phyloP scores from a whole-genome alignment of 2,797 vertebrate genomes.

The Phataginus tetradactyla region DNA sequence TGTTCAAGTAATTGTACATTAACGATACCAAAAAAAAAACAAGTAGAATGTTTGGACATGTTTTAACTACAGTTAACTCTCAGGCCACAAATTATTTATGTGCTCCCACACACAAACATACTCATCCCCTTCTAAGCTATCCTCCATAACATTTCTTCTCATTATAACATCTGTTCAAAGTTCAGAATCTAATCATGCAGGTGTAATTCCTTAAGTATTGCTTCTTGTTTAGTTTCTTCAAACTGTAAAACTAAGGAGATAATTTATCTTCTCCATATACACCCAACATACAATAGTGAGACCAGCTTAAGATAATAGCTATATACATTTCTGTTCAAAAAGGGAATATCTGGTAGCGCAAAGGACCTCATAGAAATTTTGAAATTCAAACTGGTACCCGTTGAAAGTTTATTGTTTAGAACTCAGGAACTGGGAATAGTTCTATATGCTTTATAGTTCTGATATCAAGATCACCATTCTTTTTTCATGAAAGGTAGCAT shows the following conservation, averaged over 20 bases:
- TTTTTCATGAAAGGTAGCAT: not conserved
- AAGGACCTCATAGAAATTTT: not conserved
- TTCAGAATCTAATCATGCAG: not conserved
- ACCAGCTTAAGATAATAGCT: not conserved
- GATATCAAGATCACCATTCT: not conserved
- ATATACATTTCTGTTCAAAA: not conserved
- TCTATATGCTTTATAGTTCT: not conserved
- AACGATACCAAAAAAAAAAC: too few relatives aligned
- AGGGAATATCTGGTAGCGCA: not conserved
- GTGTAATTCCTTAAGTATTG: not conserved
- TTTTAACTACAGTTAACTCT: not conserved
- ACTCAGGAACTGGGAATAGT: not conserved
- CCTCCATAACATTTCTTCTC: not conserved
- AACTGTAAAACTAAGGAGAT: not conserved
- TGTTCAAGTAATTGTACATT: too few relatives aligned
- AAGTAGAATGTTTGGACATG: not conserved
- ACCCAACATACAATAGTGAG: not conserved
- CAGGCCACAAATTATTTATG: not conserved
- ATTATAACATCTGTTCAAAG: not conserved
- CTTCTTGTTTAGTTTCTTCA: not conserved
- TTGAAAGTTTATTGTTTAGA: not conserved
- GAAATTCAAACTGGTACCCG: not conserved
- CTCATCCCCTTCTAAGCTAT: not conserved
- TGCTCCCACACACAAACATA: not conserved
- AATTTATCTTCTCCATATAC: not conserved